phyloP scores from a whole-genome alignment of 2,888 invertebrate species.

The Aporophyla lueneburgensis region DNA sequence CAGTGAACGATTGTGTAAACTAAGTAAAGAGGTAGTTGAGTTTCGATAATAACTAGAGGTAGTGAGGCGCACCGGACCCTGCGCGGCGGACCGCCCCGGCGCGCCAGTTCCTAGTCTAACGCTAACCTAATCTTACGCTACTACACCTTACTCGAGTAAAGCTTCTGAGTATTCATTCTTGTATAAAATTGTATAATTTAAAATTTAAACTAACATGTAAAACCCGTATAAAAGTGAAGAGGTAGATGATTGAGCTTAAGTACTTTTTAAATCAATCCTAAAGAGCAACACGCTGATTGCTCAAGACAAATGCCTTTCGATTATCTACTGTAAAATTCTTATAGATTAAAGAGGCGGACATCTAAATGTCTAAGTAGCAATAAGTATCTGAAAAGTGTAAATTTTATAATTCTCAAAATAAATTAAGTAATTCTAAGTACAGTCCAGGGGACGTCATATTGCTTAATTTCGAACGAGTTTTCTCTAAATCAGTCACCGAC shows the following conservation, averaged over 20 bases:
- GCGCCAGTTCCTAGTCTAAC: constrained; percentile 80
- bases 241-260: constrained; percentile 91
- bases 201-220: constrained; percentile 89
- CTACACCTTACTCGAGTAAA: constrained; percentile 90
- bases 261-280: constrained; percentile 88
- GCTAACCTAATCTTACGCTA: constrained; percentile 82
- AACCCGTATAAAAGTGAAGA: constrained; percentile 91
- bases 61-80: constrained; percentile 87
- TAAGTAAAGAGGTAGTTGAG: constrained; percentile 90
- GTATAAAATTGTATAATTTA: constrained; percentile 89
- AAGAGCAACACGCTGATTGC: constrained; percentile 81
- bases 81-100: constrained; percentile 86
- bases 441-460: constrained; percentile 89
- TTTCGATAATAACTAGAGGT: constrained; percentile 86
- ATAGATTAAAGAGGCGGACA: constrained; percentile 88
- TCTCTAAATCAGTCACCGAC: constrained; percentile 89
- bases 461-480: constrained; percentile 86
- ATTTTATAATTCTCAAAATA: constrained; percentile 89
- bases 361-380: constrained; percentile 88
- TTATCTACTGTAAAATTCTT: constrained; percentile 80
- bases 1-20: constrained; percentile 86
- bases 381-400: constrained; percentile 87
- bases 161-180: constrained; percentile 90
- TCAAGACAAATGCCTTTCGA: constrained; percentile 73
- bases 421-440: constrained; percentile 90